Conservation (phyloP, 64 coral and sea anemone genomes). For the Actinia equina region DNA sequence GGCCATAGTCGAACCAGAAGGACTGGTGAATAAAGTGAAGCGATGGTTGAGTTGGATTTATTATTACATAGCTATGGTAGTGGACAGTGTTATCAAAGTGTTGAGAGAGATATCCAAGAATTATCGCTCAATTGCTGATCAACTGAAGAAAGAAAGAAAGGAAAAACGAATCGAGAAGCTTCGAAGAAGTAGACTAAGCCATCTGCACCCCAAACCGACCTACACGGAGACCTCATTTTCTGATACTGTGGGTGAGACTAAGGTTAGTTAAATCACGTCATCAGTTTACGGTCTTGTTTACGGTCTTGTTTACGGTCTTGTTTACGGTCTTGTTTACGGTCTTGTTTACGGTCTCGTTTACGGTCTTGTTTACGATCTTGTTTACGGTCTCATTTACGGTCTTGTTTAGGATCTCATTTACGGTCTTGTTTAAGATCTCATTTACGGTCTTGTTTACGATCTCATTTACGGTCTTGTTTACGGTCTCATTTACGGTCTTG, state of each 20-base stretch:
- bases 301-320: too few relatives aligned
- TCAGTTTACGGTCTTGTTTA: too few relatives aligned
- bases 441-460: too few relatives aligned
- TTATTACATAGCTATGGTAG: slow-evolving; percentile 77
- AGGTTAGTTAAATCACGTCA: slow-evolving; percentile 27
- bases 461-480: too few relatives aligned
- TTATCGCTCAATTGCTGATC: slow-evolving; percentile 85
- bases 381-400: too few relatives aligned
- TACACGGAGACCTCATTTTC: slow-evolving; percentile 6
- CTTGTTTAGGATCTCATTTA: too few relatives aligned
- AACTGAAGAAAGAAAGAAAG: slow-evolving; percentile 82
- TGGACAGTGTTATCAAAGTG: slow-evolving; percentile 85
- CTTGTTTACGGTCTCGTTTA: too few relatives aligned
- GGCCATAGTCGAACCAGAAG: slow-evolving; percentile 14
- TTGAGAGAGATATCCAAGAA: slow-evolving; percentile 85
- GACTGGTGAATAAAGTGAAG: slow-evolving; percentile 55
- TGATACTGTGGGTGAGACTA: slow-evolving; percentile 29
- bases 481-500: too few relatives aligned
- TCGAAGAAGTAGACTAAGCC: slow-evolving; percentile 21
- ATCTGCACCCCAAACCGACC: background rate
- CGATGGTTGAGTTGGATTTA: slow-evolving; percentile 78
- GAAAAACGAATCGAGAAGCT: slow-evolving; percentile 91
- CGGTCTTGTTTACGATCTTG: too few relatives aligned
- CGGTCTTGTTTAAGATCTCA: too few relatives aligned
- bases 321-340: too few relatives aligned